phyloP scores from a whole-genome alignment of 2,888 invertebrate genomes.

The Drosophila diplacantha region DNA sequence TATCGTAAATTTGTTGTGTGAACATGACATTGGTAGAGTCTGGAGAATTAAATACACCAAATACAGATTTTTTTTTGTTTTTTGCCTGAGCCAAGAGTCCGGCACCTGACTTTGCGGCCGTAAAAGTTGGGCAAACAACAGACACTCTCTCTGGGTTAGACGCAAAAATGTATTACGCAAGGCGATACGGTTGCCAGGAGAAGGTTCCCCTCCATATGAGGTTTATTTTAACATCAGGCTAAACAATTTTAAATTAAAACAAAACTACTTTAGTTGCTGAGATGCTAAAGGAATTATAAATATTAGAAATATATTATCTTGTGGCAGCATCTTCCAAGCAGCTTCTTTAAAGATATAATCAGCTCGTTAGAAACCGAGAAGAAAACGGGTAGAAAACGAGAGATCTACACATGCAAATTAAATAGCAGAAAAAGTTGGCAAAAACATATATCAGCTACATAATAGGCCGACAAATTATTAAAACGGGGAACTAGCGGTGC shows the following conservation, averaged over 20 bases:
- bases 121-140: conserved; percentile 23
- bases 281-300: background rate
- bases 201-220: background rate
- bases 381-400: conserved; percentile 1
- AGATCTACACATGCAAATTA: background rate
- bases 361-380: conserved; percentile 3
- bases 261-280: background rate
- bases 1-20: conserved; percentile 48
- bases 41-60: conserved; percentile 10
- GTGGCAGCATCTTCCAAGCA: background rate
- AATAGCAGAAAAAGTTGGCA: background rate
- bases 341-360: conserved; percentile 2
- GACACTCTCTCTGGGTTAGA: background rate
- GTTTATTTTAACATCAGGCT: background rate
- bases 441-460: background rate
- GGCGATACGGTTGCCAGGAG: conserved; percentile 10
- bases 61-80: conserved; percentile 7
- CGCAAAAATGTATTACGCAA: conserved; percentile 12
- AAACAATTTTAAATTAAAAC: background rate
- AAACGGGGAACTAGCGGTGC: conserved; percentile 2
- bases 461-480: conserved; percentile 6
- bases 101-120: conserved; percentile 27
- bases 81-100: background rate
- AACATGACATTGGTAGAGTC: conserved; percentile 23
- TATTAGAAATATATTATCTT: background rate